Evolutionary conservation across 2,113 vertebrate species (phyloP).

Genomic region (Thinocorus orbignyianus): DNA sequence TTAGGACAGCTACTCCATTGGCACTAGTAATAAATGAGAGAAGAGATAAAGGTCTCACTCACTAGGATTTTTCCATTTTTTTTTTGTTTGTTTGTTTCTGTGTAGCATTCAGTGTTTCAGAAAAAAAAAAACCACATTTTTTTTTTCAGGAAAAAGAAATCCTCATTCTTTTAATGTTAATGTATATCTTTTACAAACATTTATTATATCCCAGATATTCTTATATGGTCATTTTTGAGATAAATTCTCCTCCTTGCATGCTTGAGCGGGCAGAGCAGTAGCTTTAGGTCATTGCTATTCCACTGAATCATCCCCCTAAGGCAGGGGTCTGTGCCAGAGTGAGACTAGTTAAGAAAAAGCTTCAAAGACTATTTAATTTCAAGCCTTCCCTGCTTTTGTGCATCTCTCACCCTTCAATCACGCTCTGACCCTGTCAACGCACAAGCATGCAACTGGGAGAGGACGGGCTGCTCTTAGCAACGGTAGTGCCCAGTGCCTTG

Average conservation of each 20-base stretch:
- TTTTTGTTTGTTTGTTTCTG: background rate
- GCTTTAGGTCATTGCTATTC: conserved; percentile 52
- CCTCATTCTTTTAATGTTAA: background rate
- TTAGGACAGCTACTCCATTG: conserved; percentile 60
- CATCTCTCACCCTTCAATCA: conserved; percentile 23
- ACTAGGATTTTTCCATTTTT: background rate
- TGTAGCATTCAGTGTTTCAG: background rate
- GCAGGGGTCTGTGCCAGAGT: conserved; percentile 28
- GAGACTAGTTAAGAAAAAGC: conserved; percentile 36
- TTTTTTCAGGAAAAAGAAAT: background rate
- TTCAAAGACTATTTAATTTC: conserved; percentile 63
- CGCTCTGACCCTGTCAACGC: background rate
- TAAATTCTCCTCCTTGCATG: background rate
- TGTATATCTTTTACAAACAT: background rate
- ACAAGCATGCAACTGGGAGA: background rate
- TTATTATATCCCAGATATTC: background rate
- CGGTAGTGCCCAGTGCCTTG: background rate
- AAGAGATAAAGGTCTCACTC: conserved; percentile 8
- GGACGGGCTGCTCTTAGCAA: background rate
- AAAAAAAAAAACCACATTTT: background rate
- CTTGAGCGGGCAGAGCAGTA: conserved; percentile 3
- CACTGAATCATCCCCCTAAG: background rate
- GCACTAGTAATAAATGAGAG: conserved; percentile 46
- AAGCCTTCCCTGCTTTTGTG: conserved; percentile 15
- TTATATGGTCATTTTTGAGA: background rate